Base-by-base conservation (phyloP, 2,888 invertebrate genomes). In the Masnerella sp. region DNA sequence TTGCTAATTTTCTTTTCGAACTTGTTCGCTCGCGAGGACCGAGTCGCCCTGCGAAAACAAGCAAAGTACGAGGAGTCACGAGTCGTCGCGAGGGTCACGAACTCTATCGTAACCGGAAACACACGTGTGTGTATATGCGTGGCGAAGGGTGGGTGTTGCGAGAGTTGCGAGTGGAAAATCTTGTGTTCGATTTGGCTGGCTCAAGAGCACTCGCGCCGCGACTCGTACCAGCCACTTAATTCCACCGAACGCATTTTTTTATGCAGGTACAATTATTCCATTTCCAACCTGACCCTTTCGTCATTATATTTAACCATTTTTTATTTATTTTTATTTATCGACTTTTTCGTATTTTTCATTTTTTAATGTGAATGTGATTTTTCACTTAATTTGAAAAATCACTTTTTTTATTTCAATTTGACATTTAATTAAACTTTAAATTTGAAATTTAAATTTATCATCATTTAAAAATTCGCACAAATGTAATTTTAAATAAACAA, bases 141-240 rank as follows among this genome's bases (percentile, higher is more conserved):
- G 42, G 49, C 42, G 28, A 43, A 47, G 68, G 52, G 59, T 51
- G 68, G 62, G 67, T 52, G 73, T 58, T 43, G 25, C 20, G 68
- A 68, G 67, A 59, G 64, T 47, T 47, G 65, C 54, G 42, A 72
- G 67, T 64, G 62, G 64, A 69, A 74, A 74, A 74, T 74, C 74
- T 74, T 69, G 68, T 59, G 67, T 72, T 69, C 74, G 69, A 74
- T 74, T 74, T 74, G 40, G 64, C 42, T 54, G 68, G 36, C 52
- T 73, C 36, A 30, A 73, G 67, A 34, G 61, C 40, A 38, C 73
- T 58, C 32, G 17, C 25, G 36, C 56, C 15, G 20, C 22, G 62
- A 56, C 64, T 67, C 49, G 18, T 18, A 22, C 59, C 30, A 51
- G 59, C 32, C 59, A 67, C 65, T 72, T 67, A 59, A 59, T 40